These are phyloP conservation scores for Myotis lucifugus DNA, from an alignment of 2,113 vertebrate genomes.

Conservation along the genomic window DNA sequence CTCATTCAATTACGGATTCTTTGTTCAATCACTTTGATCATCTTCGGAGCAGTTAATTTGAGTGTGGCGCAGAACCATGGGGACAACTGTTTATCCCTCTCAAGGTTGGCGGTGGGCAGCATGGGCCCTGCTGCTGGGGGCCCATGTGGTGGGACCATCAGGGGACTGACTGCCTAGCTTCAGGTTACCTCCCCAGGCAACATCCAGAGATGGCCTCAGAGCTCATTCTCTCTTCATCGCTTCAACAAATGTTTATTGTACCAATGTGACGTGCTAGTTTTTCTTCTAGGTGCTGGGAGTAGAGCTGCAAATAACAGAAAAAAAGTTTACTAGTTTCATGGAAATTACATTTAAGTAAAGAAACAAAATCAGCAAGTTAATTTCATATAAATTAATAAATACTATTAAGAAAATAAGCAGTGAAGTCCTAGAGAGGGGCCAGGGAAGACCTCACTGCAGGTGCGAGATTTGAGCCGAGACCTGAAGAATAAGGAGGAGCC, in stretches of 20 bases:
- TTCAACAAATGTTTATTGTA: slow-evolving; percentile 3
- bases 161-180: background rate
- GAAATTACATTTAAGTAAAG: background rate
- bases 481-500: background rate
- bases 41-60: background rate
- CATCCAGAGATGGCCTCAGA: background rate
- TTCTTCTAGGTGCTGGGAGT: background rate
- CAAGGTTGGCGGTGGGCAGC: background rate
- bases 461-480: background rate
- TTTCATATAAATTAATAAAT: background rate
- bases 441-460: background rate
- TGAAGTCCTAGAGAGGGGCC: background rate
- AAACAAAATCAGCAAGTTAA: background rate
- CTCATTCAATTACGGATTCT: background rate
- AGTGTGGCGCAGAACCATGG: background rate
- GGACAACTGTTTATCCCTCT: background rate
- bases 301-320: background rate
- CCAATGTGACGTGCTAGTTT: background rate
- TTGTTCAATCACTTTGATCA: slow-evolving; percentile 64
- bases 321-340: background rate
- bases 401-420: background rate
- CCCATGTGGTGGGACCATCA: too few species aligned
- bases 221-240: background rate
- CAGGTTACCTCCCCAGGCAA: background rate
- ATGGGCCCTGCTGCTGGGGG: background rate